Evolutionary conservation across 2,113 vertebrate genomes (phyloP), one percentile per base, ranked within the genome.

Genomic region (Perca fluviatilis): DNA sequence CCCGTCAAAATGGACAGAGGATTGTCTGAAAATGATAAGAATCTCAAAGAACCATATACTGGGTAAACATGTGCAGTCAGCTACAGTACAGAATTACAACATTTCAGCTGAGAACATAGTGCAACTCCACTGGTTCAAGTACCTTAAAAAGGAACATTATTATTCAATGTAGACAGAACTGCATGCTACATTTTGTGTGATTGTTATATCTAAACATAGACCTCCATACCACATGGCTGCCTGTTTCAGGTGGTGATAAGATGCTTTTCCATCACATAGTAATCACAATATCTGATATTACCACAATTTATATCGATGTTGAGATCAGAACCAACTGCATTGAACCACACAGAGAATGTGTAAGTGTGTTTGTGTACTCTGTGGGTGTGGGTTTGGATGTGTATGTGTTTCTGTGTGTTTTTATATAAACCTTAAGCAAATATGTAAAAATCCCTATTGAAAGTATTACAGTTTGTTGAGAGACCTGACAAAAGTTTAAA

Each of bases 11-110:
- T 82, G 47, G 30, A 82, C 47, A 4, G 19, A 64, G 21, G 57
- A 58, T 14, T 23, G 61, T 74, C 50, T 74, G 46, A 65, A 86
- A 84, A 79, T 84, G 46, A 81, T 23, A 9, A 70, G 50, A 63
- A 80, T 33, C 64, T 30, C 30, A 54, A 64, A 50, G 33, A 66
- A 21, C 76, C 76, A 53, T 6, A 33, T 40, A n/a, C 7, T 27
- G n/a, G 50, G 36, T 65, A 68, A 46, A 79, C 16, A 23, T 3
- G 18, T 51, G 23, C 1, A 14, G 58, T 47, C 33, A 62, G 21
- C 14, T 2, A 43, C n/a, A 64, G 21, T 2, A 43, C 30, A 64
- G 14, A 63, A 13, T 54, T 14, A 78, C 4, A 54, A 51, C 9
- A 15, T 30, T 54, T 62, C 18, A 53, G 33, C 19, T 25, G 18